Conservation (phyloP, 2,797 vertebrate species). For the Buphagus erythrorhynchus region DNA sequence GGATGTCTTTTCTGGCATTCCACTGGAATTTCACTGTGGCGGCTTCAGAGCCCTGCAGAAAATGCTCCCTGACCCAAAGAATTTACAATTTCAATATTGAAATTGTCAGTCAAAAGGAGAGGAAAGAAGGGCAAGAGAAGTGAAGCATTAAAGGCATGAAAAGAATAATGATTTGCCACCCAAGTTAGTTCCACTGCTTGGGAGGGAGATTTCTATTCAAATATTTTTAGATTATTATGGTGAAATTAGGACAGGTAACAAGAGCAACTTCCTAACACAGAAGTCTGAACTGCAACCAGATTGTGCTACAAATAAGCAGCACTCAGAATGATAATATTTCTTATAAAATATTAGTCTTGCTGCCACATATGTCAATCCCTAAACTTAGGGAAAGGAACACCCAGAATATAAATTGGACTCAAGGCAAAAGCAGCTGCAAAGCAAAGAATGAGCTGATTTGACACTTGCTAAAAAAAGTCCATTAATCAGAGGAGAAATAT, state of each 20-base stretch:
- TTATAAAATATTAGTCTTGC: neutral
- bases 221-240: neutral
- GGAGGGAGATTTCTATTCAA: neutral
- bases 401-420: neutral
- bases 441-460: neutral
- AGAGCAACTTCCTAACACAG: neutral
- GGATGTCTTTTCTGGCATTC: neutral
- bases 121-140: neutral
- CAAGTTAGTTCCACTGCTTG: neutral
- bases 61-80: neutral
- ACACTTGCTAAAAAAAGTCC: slow-evolving; percentile 1
- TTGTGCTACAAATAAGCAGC: neutral
- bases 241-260: neutral
- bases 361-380: neutral
- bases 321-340: neutral
- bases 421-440: neutral
- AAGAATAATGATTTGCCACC: neutral
- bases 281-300: neutral
- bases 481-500: neutral
- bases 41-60: neutral
- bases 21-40: neutral
- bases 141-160: neutral
- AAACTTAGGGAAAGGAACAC: neutral
- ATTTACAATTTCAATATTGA: neutral
- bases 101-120: neutral